Evolutionary conservation across 2,888 invertebrate genomes (phyloP), one percentile per base, ranked within the genome.

Genomic region (Allolobophora icterica): DNA sequence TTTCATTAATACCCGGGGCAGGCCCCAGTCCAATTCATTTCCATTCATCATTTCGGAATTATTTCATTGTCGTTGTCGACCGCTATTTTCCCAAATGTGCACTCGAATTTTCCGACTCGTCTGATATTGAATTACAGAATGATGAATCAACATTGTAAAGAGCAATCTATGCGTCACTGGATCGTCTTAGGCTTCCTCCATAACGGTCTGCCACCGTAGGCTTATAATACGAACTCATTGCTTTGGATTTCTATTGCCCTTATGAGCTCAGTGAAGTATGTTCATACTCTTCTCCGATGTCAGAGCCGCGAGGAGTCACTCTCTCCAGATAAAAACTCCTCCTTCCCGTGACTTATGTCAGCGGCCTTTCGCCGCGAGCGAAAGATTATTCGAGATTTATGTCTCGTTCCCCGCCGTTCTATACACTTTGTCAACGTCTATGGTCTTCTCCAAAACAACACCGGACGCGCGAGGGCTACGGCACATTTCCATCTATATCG

Each of bases 61-160:
- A 71, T 71, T 71, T 71, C 71, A 71, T 71, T 71, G 71, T 71
- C n/a, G 71, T 71, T 11, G 30, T 71, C n/a, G 30, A n/a, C 71
- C 71, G 71, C n/a, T 11, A 71, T 71, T 71, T n/a, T 71, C 71
- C 71, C 71, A 71, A 71, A 71, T 71, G 71, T n/a, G 71, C 71
- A 71, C 71, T 71, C 71, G 71, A 71, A 30, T 71, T 71, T 71
- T 71, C 71, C 71, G 71, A n/a, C 71, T 71, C 71, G 71, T 71
- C 71, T 71, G n/a, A 71, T 71, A 71, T 71, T 71, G n/a, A 71
- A 71, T 71, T 71, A 71, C 8, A 2, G 71, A 71, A 71, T 71
- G 71, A 71, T 71, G n/a, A 30, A 71, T 71, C 71, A 71, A 71
- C 71, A 71, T 71, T 71, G 71, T 71, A 17, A 71, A 71, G n/a